Percentiles rank a stretch among this genome's conserved stretches.
Conservation (phyloP, 2,113 vertebrate species). For the Porphyrio hochstetteri region DNA sequence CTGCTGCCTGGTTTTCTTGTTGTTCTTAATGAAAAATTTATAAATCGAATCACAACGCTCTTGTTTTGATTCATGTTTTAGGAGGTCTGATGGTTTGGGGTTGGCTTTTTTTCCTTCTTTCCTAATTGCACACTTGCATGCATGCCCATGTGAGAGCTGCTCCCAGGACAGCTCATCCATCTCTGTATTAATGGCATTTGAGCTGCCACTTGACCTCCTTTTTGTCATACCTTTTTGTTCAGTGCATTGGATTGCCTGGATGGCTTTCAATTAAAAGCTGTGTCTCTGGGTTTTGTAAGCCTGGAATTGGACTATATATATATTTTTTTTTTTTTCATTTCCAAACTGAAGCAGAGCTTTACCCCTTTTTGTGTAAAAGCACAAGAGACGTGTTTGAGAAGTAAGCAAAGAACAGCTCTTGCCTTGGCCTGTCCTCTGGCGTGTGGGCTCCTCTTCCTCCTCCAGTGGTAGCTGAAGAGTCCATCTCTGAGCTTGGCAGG, state of each 20-base stretch:
- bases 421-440: neutral
- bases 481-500: neutral
- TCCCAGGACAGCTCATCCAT: neutral
- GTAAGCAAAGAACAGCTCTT: neutral
- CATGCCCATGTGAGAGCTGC: neutral
- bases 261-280: neutral
- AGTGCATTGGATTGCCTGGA: neutral
- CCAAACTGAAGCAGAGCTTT: neutral
- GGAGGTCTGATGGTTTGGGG: neutral
- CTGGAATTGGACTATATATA: neutral
- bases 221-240: neutral
- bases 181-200: neutral
- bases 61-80: neutral
- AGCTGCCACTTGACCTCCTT: constrained; percentile 11
- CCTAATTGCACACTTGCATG: neutral
- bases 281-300: neutral
- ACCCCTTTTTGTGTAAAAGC: neutral
- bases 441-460: neutral
- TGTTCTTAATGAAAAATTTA: neutral
- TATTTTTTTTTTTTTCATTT: neutral
- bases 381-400: neutral
- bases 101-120: neutral
- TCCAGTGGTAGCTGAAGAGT: neutral
- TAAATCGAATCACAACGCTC: neutral
- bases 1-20: neutral